Evolutionary conservation across 1,140 invertebrate genomes (phyloP), one percentile per base, ranked within the genome.

Genomic region (Drosophila chauvacae): DNA sequence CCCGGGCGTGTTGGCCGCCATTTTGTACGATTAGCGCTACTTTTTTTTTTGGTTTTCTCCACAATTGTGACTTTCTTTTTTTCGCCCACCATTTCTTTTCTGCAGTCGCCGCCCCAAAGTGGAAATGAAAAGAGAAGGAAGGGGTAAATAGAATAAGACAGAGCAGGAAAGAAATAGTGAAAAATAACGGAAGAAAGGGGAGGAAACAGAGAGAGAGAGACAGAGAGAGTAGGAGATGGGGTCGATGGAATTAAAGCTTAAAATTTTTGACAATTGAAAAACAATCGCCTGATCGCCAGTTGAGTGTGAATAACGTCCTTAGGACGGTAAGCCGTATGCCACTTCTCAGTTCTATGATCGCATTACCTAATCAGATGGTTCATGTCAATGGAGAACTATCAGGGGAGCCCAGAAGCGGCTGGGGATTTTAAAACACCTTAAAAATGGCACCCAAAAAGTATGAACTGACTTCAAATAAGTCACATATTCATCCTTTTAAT

Each of bases 11-110:
- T 63, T 84, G 82, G 84, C 71, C 72, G 84, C 84, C 84, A 87
- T 87, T 87, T 87, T 88, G 84, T 88, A 73, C 84, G 84, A 87
- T 87, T 87, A 84, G 80, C 77, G 69, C 68, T 53, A 60, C 57
- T 73, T 71, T 59, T 48, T 73, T 70, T 74, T 71, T 59, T 53
- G 58, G 58, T 62, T 44, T 41, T 53, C 37, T 62, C 18, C 39
- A 26, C 53, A 47, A 33, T 50, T 44, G 28, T 57, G 28, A 20
- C 23, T 48, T 68, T 57, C 47, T 45, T 56, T 55, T 59, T 48
- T 58, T 65, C 69, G 59, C 57, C 28, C 33, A n/a, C 57, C 42
- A 57, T 58, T 57, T 45, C 30, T 55, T 68, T 50, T 50, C 35
- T 72, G 70, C 68, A 73, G 55, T 66, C 57, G 26, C 64, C 57